A percentile compares a stretch with the other conserved stretches of the same genome.
phyloP scores from a whole-genome alignment of 1,140 invertebrate species.

The Ostrea denselamellosa region DNA sequence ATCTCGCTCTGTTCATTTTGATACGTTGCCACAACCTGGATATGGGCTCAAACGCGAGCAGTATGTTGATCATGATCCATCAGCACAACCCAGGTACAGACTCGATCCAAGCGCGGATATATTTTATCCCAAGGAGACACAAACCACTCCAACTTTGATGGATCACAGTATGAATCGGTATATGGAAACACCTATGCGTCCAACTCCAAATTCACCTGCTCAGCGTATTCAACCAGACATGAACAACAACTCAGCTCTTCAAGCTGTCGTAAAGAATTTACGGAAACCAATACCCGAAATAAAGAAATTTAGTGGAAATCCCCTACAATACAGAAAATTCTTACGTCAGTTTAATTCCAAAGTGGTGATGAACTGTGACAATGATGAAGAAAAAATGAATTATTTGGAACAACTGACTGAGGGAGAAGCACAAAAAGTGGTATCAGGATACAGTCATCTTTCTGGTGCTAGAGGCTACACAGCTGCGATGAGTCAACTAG shows the following conservation, averaged over 20 bases:
- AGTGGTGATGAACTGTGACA: constrained; percentile 45
- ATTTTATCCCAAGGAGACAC: not conserved
- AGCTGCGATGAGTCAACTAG: constrained; percentile 53
- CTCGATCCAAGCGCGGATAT: not conserved
- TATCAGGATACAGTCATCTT: constrained; percentile 49
- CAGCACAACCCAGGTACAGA: not conserved
- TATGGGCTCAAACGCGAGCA: too few species aligned
- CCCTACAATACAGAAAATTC: constrained; percentile 52
- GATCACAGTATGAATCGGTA: too few species aligned
- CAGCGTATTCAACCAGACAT: too few species aligned
- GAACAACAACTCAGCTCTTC: not conserved
- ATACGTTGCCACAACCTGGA: too few species aligned
- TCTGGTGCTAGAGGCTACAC: constrained; percentile 47
- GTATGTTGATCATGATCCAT: not conserved
- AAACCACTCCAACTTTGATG: too few species aligned
- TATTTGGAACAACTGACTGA: constrained; percentile 57
- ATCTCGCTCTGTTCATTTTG: too few species aligned
- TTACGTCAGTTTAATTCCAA: constrained; percentile 55
- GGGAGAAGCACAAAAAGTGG: constrained; percentile 49
- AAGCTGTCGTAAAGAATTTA: constrained; percentile 44
- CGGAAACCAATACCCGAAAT: constrained; percentile 47
- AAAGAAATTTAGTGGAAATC: constrained; percentile 57
- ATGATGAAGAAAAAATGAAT: constrained; percentile 55
- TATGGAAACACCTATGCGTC: too few species aligned
- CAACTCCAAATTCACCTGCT: not conserved